Base-by-base conservation (phyloP, 1,140 invertebrate genomes). In the Brachionus rubens region DNA sequence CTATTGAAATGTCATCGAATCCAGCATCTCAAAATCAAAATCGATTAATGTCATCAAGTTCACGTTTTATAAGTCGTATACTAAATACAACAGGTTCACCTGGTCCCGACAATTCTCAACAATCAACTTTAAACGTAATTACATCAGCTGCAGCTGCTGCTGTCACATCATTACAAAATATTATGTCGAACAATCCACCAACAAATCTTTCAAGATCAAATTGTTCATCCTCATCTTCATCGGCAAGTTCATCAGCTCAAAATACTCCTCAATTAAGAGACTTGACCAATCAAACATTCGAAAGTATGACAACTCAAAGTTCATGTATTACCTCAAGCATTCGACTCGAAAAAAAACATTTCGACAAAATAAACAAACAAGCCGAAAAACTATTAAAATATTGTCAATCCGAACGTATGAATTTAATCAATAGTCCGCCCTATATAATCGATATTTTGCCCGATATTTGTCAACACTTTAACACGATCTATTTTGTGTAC, bases 391-490 rank as follows among this genome's bases (percentile, higher is more conserved):
- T 76, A 26, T 33, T 76, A 43, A 76, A 65, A 62, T 62, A 76
- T 36, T 59, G 75, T 36, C 56, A 59, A 21, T 41, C 30, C 3
- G 46, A 48, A 21, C 28, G 36, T 82, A 96, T 99, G 93, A 99
- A 98, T 86, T 87, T 99, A 78, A 98, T 99, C 87, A 99, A 99
- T 84, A 97, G 94, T 79, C 97, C 97, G 28, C 97, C 97, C 30
- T 99, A 98, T 86, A 98, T 99, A 82, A 86, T 99, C 80, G 97
- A 99, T 86, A 99, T 99, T 85, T 86, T 99, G 79, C 96, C 96
- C 50, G 96, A 99, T 85, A 99, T 96, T 77, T 99, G 98, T 88
- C 94, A 98, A 85, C 90, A 96, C 81, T 87, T 99, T 79, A 88
- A 91, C 80, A 88, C 94, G 77, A 95, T 97, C 81, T 97, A 93